A percentile compares a stretch with the other conserved stretches of the same genome.
phyloP scores from a whole-genome alignment of 2,113 vertebrate species.

The Brienomyrus brachyistius region DNA sequence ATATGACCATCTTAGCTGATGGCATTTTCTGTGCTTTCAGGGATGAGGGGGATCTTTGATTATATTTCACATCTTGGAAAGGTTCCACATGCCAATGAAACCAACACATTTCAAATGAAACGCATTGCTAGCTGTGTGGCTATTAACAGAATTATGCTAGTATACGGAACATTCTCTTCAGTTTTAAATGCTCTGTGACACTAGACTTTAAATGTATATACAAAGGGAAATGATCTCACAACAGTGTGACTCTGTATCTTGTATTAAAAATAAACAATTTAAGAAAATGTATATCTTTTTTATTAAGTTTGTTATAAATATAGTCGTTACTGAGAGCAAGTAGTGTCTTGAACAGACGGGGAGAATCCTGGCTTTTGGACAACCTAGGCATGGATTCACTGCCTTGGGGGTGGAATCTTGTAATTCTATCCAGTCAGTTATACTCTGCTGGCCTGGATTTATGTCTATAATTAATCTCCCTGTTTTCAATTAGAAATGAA shows the following conservation, averaged over 20 bases:
- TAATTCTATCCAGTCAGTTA: background rate
- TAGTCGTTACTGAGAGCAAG: background rate
- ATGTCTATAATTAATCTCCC: background rate
- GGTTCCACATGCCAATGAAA: background rate
- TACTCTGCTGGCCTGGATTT: background rate
- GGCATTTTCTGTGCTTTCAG: background rate
- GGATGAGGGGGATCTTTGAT: background rate
- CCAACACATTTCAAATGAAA: background rate
- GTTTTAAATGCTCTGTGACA: background rate
- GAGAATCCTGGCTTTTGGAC: background rate
- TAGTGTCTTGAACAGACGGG: background rate
- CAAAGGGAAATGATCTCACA: background rate
- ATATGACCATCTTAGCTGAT: background rate
- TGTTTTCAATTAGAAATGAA: background rate
- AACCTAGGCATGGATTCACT: background rate
- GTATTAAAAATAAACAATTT: background rate
- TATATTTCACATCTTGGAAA: background rate
- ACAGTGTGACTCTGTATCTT: background rate
- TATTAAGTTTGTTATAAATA: background rate
- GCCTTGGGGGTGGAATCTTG: background rate
- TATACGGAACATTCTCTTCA: background rate
- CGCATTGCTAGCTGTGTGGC: background rate
- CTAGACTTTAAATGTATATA: background rate
- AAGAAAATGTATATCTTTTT: background rate
- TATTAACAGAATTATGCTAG: background rate